These are phyloP conservation scores for silkworm (Bombyx mori) DNA, from an alignment of 1,140 invertebrate species.

Conservation along the genomic window ASM3026992v2 NC_085125.1:6570501-6571000, in stretches of 20 bases:
- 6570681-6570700: conserved; percentile 59
- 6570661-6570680: conserved; percentile 66
- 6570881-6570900: too few species aligned
- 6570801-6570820: neutral
- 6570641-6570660: conserved; percentile 62
- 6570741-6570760: conserved; percentile 27
- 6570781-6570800: conserved; percentile 6
- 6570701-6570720: conserved; percentile 17
- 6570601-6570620: conserved; percentile 42
- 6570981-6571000: too few species aligned
- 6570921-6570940: too few species aligned
- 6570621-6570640: conserved; percentile 48
- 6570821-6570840: too few species aligned
- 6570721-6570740: conserved; percentile 24
- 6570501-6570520: conserved; percentile 10
- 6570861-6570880: too few species aligned
- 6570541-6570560: neutral
- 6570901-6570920: too few species aligned
- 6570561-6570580: neutral
- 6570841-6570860: too few species aligned
- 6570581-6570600: conserved; percentile 15
- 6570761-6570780: conserved; percentile 24
- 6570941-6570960: too few species aligned
- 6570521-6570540: neutral
- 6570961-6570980: too few species aligned